Evolutionary conservation across 2,113 vertebrate species (phyloP).

Genomic region (Epinephelus lanceolatus): DNA sequence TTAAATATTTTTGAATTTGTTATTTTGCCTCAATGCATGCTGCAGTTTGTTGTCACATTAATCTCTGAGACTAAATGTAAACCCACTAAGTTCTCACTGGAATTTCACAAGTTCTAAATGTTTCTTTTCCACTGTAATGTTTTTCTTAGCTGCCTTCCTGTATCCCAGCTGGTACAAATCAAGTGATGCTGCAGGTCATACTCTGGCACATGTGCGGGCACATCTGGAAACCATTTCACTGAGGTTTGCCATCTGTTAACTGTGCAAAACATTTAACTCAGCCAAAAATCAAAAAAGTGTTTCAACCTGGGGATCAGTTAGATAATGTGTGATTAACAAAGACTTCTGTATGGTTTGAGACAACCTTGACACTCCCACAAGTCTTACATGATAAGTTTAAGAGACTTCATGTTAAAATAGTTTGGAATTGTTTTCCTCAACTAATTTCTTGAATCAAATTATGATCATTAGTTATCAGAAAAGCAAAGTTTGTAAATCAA

Average conservation of each 20-base stretch:
- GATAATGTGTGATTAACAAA: not conserved
- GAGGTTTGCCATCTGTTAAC: conserved; percentile 25
- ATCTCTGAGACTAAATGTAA: not conserved
- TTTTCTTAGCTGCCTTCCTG: not conserved
- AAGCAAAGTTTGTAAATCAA: not conserved
- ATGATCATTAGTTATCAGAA: not conserved
- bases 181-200: conserved; percentile 20
- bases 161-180: conserved; percentile 31
- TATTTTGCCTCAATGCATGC: not conserved
- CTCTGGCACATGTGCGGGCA: not conserved
- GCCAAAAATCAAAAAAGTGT: not conserved
- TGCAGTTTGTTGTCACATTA: not conserved
- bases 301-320: not conserved
- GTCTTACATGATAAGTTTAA: not conserved
- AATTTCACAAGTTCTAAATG: not conserved
- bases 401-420: not conserved
- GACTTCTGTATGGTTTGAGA: not conserved
- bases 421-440: not conserved
- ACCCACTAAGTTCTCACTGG: not conserved
- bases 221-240: conserved; percentile 51
- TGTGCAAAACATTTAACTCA: conserved; percentile 22
- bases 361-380: not conserved
- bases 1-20: not conserved
- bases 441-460: not conserved
- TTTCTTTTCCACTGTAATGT: not conserved